Evolutionary conservation across 2,113 vertebrate genomes (phyloP).

Genomic region (Lutjanus erythropterus): DNA sequence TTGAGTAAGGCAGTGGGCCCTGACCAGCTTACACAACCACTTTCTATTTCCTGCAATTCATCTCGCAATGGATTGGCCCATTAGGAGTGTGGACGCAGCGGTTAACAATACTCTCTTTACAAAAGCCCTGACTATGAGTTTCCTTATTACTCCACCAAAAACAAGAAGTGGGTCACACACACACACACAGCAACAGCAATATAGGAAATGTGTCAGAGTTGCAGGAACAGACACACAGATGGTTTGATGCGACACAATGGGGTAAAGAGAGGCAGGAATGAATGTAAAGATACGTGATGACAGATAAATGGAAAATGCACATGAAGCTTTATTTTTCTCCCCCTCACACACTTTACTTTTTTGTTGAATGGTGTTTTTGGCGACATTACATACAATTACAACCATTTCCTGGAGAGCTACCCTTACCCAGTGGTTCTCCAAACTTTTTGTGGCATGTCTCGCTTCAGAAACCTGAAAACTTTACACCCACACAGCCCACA

Average conservation of each 20-base stretch:
- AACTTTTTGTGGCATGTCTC: too few relatives aligned
- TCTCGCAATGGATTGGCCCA: slow-evolving; percentile 56
- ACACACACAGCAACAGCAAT: slow-evolving; percentile 17
- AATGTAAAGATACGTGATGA: slow-evolving; percentile 29
- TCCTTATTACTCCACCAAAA: slow-evolving; percentile 78
- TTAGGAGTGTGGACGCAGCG: slow-evolving; percentile 48
- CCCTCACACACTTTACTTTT: slow-evolving; percentile 40
- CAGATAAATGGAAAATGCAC: slow-evolving; percentile 6
- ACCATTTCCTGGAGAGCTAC: too few relatives aligned
- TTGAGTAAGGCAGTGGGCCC: slow-evolving; percentile 30
- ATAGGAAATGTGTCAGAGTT: slow-evolving; percentile 74
- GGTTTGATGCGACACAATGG: slow-evolving; percentile 37
- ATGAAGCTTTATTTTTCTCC: neutral
- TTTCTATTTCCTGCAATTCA: slow-evolving; percentile 74
- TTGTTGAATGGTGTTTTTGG: too few relatives aligned
- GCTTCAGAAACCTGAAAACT: too few relatives aligned
- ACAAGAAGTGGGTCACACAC: slow-evolving; percentile 70
- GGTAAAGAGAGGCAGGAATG: neutral
- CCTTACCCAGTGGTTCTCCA: too few relatives aligned
- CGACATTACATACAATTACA: too few relatives aligned
- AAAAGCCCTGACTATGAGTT: slow-evolving; percentile 77
- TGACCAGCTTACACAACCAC: slow-evolving; percentile 56
- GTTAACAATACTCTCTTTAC: slow-evolving; percentile 55
- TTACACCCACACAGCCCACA: too few relatives aligned
- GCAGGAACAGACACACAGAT: slow-evolving; percentile 51